Evolutionary conservation across 2,113 vertebrate species (phyloP), one percentile per base, ranked within the genome.

Genomic region (Oryzias celebensis): DNA sequence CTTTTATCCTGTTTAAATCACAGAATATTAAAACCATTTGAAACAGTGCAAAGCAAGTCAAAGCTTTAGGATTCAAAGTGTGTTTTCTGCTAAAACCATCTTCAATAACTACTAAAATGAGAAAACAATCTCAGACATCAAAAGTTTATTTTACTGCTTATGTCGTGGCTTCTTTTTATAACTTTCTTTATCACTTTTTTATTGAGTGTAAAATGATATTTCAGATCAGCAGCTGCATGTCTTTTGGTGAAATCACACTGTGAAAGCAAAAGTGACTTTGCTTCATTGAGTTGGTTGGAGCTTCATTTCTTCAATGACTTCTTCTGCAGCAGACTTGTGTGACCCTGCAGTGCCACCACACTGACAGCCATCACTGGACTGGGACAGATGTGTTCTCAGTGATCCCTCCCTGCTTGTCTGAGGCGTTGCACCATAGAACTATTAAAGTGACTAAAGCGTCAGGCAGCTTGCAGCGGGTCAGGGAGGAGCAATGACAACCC

Each of bases 371-470:
- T 68, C 73, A 72, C 18, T 23, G 64, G 53, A 56, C 61, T 59
- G 64, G 58, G 59, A 69, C 73, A 79, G 71, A 69, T 66, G 68
- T 67, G 80, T 75, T 78, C 75, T 24, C 56, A 28, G 66, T 71
- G 54, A 65, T 81, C 62, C 54, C 62, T 72, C 62, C 56, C 68
- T 7, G 26, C 61, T 18, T n/a, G 49, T 71, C 62, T 52, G 17
- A 56, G 68, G 48, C 61, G 47, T 46, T 24, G 26, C 50, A 47
- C 28, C 16, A 79, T 26, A 49, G 78, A 78, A 69, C 68, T 69
- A 76, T 88, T 81, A 80, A 82, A 77, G 74, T 85, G 69, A 83
- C 85, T 77, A 75, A 76, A 79, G 77, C 28, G 52, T 82, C 72
- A 77, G 52, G 66, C 56, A 16, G 58, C 50, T 54, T 5, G 22